Evolutionary conservation across 2,797 vertebrate genomes (phyloP).

Genomic region (Gallinago stenura): DNA sequence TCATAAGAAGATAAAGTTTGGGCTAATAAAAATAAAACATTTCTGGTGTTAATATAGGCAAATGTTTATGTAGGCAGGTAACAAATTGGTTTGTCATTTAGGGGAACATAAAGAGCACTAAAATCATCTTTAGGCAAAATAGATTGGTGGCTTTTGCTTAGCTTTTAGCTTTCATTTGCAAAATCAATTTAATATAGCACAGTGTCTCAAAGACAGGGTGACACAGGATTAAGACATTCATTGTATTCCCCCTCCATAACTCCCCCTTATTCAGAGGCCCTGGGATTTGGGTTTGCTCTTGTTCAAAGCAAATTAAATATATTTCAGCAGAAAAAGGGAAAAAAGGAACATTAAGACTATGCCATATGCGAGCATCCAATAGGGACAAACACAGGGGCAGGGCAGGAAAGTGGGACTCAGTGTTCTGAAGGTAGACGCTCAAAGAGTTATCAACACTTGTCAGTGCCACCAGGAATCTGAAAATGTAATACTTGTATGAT

Average conservation of each 20-base stretch:
- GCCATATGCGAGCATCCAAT: neutral
- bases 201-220: conserved; percentile 75
- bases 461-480: neutral
- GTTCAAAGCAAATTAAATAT: conserved; percentile 43
- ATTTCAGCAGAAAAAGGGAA: neutral
- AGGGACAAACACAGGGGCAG: neutral
- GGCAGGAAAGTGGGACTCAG: neutral
- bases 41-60: conserved; percentile 80
- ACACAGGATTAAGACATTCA: conserved; percentile 72
- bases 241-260: conserved; percentile 21
- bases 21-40: conserved; percentile 90
- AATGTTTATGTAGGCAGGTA: conserved; percentile 84
- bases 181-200: conserved; percentile 80
- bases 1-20: conserved; percentile 82
- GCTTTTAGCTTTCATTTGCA: conserved; percentile 83
- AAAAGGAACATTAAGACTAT: neutral
- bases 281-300: conserved; percentile 47
- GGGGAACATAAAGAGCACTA: conserved; percentile 79
- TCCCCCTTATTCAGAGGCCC: conserved; percentile 10
- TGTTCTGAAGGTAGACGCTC: neutral
- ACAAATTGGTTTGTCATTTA: conserved; percentile 86
- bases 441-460: neutral
- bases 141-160: conserved; percentile 80
- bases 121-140: conserved; percentile 83
- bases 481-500: neutral